Conservation (phyloP, 2,888 invertebrate species). For the Calliopum simillimum region DNA sequence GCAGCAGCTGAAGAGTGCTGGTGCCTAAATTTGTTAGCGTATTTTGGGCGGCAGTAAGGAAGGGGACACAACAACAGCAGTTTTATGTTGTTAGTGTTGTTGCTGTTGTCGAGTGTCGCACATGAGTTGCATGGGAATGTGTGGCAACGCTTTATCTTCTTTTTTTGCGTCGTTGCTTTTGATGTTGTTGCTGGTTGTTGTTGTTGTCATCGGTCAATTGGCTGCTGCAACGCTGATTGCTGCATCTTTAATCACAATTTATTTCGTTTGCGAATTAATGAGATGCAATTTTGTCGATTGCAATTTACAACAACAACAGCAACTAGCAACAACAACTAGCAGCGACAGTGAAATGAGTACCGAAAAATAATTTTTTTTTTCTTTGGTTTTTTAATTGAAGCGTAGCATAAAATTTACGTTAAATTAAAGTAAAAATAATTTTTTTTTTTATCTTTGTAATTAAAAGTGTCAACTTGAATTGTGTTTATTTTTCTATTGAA, state of each 20-base stretch:
- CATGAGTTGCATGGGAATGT: slow-evolving; percentile 5
- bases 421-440: too few relatives aligned
- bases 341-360: not conserved
- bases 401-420: too few relatives aligned
- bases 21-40: not conserved
- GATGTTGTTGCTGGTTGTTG: not conserved
- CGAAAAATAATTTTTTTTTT: not conserved
- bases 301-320: slow-evolving; percentile 8
- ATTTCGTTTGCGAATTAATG: slow-evolving; percentile 24
- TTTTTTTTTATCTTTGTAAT: too few relatives aligned
- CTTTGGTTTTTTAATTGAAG: not conserved
- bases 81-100: not conserved
- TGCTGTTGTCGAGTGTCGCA: not conserved
- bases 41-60: not conserved
- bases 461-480: too few relatives aligned
- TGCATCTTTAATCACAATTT: slow-evolving; percentile 30
- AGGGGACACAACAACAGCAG: not conserved
- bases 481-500: too few relatives aligned
- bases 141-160: not conserved
- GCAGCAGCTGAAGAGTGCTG: not conserved
- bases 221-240: slow-evolving; percentile 14
- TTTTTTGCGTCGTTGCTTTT: too few relatives aligned
- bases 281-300: slow-evolving; percentile 10
- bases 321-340: not conserved
- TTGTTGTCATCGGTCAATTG: not conserved